These are phyloP conservation scores for Wasmannia auropunctata DNA, from an alignment of 1,140 invertebrate species.

Conservation along the genomic window DNA sequence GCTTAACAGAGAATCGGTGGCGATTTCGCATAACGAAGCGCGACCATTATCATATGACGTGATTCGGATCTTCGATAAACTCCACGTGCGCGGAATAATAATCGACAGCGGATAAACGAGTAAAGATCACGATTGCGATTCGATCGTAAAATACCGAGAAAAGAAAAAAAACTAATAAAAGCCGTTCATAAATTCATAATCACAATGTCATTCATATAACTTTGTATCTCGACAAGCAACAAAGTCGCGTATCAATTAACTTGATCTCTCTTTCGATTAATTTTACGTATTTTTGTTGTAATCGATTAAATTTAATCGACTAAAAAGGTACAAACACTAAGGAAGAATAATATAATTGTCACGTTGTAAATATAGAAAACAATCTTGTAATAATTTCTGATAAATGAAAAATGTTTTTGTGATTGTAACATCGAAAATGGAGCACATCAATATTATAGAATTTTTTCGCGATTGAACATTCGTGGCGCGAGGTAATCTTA, in stretches of 20 bases:
- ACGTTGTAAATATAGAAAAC: neutral
- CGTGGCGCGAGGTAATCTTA: neutral
- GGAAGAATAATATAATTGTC: neutral
- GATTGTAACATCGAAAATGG: neutral
- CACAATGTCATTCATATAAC: neutral
- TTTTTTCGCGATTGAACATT: neutral
- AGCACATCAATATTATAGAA: neutral
- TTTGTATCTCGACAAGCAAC: neutral
- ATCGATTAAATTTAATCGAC: neutral
- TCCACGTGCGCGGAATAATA: conserved; percentile 40
- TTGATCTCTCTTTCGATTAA: neutral
- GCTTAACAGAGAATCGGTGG: conserved; percentile 34
- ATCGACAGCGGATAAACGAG: neutral
- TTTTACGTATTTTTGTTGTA: neutral
- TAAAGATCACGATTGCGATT: neutral
- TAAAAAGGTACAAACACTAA: neutral
- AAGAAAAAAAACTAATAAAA: neutral
- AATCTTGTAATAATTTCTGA: neutral
- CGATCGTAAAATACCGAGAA: neutral
- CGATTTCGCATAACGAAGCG: conserved; percentile 50
- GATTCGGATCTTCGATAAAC: conserved; percentile 58
- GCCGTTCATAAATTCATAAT: too few species aligned
- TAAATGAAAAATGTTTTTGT: neutral
- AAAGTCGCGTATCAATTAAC: neutral
- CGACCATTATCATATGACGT: conserved; percentile 55